Evolutionary conservation across 2,888 invertebrate genomes (phyloP).

Genomic region (Pollenia amentaria): DNA sequence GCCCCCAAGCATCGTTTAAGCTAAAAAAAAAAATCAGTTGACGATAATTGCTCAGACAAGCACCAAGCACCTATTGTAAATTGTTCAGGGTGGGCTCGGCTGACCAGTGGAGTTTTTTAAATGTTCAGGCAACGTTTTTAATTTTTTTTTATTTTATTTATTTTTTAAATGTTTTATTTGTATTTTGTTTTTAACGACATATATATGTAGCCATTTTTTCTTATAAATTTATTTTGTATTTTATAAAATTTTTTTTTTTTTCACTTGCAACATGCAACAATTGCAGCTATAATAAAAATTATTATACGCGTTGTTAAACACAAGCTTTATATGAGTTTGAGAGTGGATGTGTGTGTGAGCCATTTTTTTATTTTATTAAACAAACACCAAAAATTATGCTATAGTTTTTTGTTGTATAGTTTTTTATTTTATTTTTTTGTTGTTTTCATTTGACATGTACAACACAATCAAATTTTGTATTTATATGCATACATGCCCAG

Average conservation of each 20-base stretch:
- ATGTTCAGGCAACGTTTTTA: neutral
- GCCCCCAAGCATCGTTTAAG: neutral
- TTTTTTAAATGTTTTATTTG: neutral
- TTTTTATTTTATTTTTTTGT: constrained; percentile 51
- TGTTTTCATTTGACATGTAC: constrained; percentile 65
- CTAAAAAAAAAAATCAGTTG: constrained; percentile 34
- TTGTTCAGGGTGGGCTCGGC: neutral
- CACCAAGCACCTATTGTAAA: constrained; percentile 42
- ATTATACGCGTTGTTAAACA: constrained; percentile 74
- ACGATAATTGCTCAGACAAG: constrained; percentile 56
- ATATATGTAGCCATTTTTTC: constrained; percentile 48
- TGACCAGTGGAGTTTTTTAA: neutral
- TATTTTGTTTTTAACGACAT: constrained; percentile 41
- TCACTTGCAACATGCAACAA: constrained; percentile 70
- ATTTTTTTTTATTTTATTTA: neutral
- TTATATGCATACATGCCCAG: constrained; percentile 15
- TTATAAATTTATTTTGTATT: constrained; percentile 28
- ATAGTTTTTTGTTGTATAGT: constrained; percentile 25
- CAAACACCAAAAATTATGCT: constrained; percentile 68
- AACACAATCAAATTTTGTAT: constrained; percentile 65
- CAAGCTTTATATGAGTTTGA: constrained; percentile 55
- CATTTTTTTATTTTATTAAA: constrained; percentile 37
- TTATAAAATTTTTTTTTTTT: constrained; percentile 12
- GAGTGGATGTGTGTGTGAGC: neutral
- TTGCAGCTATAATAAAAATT: constrained; percentile 73